Base-by-base conservation (phyloP, 2,888 invertebrate genomes). In the Stomorhina lunata region DNA sequence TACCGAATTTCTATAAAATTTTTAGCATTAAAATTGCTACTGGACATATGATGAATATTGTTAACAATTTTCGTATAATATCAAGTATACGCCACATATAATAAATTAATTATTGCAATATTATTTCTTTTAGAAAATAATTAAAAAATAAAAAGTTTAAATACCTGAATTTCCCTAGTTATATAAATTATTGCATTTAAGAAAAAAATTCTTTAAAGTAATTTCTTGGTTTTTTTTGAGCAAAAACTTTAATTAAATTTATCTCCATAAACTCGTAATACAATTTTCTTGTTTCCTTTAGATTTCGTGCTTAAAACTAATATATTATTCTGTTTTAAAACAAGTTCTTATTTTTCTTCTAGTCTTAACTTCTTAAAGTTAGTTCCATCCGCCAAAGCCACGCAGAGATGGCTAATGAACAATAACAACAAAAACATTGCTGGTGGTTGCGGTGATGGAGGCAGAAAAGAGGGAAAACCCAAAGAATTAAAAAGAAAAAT, bases 401-500 rank as follows among this genome's bases (percentile, higher is more conserved):
- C n/a, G n/a, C n/a, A n/a, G 29, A 7, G 9, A 29, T 63, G 53
- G 55, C 15, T 65, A 75, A 55, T 75, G 73, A 65, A 65, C 29
- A 73, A 65, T 17, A 65, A 43, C 22, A 40, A 55, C 27, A 32
- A 29, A 2, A 40, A 40, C 40, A n/a, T n/a, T n/a, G n/a, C n/a
- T n/a, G n/a, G n/a, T n/a, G n/a, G n/a, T n/a, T n/a, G n/a, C n/a
- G n/a, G n/a, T n/a, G n/a, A n/a, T n/a, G n/a, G n/a, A n/a, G n/a
- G n/a, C n/a, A n/a, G n/a, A n/a, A n/a, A n/a, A n/a, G n/a, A n/a
- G n/a, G n/a, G n/a, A 40, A 40, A 40, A 40, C 15, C 4, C n/a
- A n/a, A n/a, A 50, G 12, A 40, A 40, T n/a, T 40, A 50, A 20
- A 29, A 27, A 59, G 45, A 59, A 66, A 22, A 50, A 53, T 34